Percentiles rank a stretch among this genome's conserved stretches.
These are phyloP conservation scores for Himalopsyche tibetana DNA, from an alignment of 2,888 invertebrate species.

Conservation along the genomic window DNA sequence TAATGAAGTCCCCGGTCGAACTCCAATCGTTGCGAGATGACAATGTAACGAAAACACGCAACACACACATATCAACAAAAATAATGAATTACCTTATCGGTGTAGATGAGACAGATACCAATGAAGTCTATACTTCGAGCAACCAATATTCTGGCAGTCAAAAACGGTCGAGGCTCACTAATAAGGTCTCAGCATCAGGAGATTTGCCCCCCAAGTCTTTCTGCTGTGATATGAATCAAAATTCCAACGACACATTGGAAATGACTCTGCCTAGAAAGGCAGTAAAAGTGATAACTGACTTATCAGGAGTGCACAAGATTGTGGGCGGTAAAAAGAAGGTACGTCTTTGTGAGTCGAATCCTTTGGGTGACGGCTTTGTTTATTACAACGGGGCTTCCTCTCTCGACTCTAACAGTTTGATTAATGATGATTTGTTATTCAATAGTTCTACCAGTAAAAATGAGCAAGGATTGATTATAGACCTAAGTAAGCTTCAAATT, in stretches of 20 bases:
- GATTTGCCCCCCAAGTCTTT: constrained; percentile 74
- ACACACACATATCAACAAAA: constrained; percentile 60
- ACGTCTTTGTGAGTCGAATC: constrained; percentile 67
- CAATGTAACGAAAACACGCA: constrained; percentile 50
- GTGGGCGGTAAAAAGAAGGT: constrained; percentile 71
- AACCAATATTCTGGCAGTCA: constrained; percentile 61
- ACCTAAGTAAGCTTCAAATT: constrained; percentile 75
- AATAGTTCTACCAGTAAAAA: constrained; percentile 65
- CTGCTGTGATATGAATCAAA: constrained; percentile 67
- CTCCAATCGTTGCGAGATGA: constrained; percentile 62
- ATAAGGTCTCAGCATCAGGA: constrained; percentile 63
- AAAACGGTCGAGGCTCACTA: constrained; percentile 63
- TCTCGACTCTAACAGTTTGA: constrained; percentile 68
- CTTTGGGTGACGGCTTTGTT: constrained; percentile 70
- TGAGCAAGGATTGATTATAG: constrained; percentile 69
- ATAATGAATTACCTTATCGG: constrained; percentile 65
- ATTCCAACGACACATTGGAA: constrained; percentile 66
- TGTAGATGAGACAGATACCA: constrained; percentile 69
- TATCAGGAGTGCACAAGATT: constrained; percentile 71
- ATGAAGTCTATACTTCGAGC: constrained; percentile 69
- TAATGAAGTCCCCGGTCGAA: constrained; percentile 72
- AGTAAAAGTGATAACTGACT: constrained; percentile 82
- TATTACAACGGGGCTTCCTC: constrained; percentile 68
- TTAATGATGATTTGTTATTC: constrained; percentile 34
- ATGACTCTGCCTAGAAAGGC: constrained; percentile 82